Base-by-base conservation (phyloP, 2,888 invertebrate species). In the Plemyria rubiginata region DNA sequence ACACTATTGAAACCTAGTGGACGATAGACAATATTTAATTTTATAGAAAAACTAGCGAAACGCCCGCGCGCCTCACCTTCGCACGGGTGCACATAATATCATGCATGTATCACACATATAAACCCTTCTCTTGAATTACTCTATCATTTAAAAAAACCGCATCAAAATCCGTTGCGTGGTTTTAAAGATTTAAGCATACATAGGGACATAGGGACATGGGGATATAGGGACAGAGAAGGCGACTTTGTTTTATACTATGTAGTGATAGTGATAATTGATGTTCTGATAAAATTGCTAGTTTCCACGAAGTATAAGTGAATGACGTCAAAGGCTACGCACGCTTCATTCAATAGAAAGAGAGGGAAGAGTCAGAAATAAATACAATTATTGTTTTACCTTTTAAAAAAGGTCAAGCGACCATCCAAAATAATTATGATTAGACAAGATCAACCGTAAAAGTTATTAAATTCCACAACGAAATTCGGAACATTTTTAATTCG, bases 391-490 rank as follows among this genome's bases (percentile, higher is more conserved):
- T 11, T 11, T 9, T 11, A 11, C 11, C 11, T 38, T 38, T 38
- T 11, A 38, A 38, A 11, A 38, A 38, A 2, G 36, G 6, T 38
- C 36, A 38, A 38, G 8, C 36, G 11, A 38, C 11, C 11, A 38
- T 8, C 36, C 11, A 11, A 38, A 11, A 38, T 38, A 22, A 22
- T 22, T 22, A 38, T 38, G 36, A 41, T 1, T 13, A 41, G 4
- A 13, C 41, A 11, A 9, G 40, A 43, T 41, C 8, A 32, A 29
- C 46, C 15, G 32, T 15, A n/a, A 38, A 55, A 59, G 55, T 52
- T 11, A 60, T 65, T 74, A 77, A 77, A 76, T 74, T 69, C 63
- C 71, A 72, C 70, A 75, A 76, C 80, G 73, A 78, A 72, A 75
- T 70, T 62, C 48, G 22, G 46, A 45, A 43, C 66, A 70, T 66